Evolutionary conservation across 2,797 vertebrate species (phyloP), one percentile per base, ranked within the genome.

Genomic region (Siniperca undulata): DNA sequence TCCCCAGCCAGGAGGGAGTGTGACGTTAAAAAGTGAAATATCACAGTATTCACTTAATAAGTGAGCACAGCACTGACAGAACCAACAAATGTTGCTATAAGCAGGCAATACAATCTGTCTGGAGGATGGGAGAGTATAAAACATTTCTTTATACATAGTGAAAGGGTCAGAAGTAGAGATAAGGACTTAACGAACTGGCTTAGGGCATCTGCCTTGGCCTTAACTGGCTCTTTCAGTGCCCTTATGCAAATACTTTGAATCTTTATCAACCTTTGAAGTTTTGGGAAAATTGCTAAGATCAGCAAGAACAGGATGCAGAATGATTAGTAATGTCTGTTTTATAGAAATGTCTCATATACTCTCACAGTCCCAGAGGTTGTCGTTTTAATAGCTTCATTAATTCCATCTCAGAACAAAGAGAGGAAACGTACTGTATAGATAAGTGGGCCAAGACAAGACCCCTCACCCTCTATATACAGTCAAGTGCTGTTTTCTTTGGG

Each of bases 231-330:
- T 48, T 74, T 34, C 38, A 44, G 20, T 40, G 46, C 22, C 30
- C 36, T 78, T 20, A 19, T 82, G 71, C 52, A 65, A 67, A 58
- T 56, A 1, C 69, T 71, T 68, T 9, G 74, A 67, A 70, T 55
- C 61, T 56, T 70, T 56, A 74, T 82, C 68, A 12, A 4, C 55
- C 58, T 82, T 78, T 82, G 50, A 86, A 78, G 68, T 74, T 72
- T 65, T 38, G 40, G 22, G 67, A 52, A 74, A 80, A 66, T 12
- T 4, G 22, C 19, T 4, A 59, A 60, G 56, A 78, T 74, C 78
- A 64, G 86, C 38, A 76, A 70, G 42, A 66, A 46, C 27, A 62
- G 16, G 64, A 67, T 42, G 44, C n/a, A 52, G 36, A 55, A 69
- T 38, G 24, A 78, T 66, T 60, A 74, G 14, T 61, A 17, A 79